Evolutionary conservation across 2,797 vertebrate species (phyloP).

Genomic region (Mustela erminea): DNA sequence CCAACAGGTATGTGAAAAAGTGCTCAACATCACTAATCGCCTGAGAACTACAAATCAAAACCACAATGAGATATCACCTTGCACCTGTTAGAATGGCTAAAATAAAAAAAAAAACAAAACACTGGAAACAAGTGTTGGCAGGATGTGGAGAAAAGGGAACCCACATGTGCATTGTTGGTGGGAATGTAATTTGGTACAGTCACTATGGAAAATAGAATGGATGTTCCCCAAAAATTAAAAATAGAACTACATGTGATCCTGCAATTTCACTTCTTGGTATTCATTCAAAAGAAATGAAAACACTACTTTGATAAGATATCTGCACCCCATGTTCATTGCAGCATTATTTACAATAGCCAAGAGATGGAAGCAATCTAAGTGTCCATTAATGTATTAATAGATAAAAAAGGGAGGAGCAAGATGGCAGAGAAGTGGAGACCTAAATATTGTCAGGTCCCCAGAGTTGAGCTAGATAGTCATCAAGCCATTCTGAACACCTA

Average conservation of each 20-base stretch:
- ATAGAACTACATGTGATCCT: neutral
- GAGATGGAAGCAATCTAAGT: neutral
- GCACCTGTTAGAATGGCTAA: neutral
- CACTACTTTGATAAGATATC: neutral
- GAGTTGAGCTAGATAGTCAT: no score
- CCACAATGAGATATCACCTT: neutral
- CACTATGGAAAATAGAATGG: neutral
- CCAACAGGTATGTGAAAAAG: neutral
- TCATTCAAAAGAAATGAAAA: neutral
- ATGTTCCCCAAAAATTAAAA: neutral
- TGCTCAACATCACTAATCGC: neutral
- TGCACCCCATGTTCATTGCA: neutral
- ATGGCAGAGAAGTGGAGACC: no score
- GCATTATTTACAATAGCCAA: neutral
- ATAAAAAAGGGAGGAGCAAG: neutral
- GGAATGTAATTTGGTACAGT: neutral
- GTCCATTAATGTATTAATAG: neutral
- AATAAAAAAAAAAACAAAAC: neutral
- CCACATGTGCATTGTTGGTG: neutral
- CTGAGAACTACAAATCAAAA: neutral
- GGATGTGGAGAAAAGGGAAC: neutral
- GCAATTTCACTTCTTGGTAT: neutral
- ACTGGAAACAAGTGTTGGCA: neutral
- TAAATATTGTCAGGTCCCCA: no score
- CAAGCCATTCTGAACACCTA: no score